A percentile compares a stretch with the other conserved stretches of the same genome.
Conservation (phyloP, 2,888 invertebrate genomes). For the Lamellibrachia satsuma region DNA sequence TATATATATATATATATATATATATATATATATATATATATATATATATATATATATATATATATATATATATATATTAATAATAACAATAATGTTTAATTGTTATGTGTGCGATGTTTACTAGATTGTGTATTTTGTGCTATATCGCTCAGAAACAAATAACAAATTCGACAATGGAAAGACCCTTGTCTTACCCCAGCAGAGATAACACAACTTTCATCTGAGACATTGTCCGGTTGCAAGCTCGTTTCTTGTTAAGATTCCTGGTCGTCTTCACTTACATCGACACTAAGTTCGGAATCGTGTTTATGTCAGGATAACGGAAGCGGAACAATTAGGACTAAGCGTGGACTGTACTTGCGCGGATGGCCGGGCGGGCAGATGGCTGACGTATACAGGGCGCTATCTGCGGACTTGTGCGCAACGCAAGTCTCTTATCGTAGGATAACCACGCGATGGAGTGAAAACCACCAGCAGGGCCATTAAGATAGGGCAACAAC, state of each 20-base stretch:
- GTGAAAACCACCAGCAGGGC: not conserved
- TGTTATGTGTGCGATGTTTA: not conserved
- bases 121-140: not conserved
- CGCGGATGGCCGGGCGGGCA: not conserved
- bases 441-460: constrained; percentile 9
- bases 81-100: not conserved
- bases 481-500: not conserved
- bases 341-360: not conserved
- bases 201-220: not conserved
- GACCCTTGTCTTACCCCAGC: not conserved
- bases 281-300: not conserved
- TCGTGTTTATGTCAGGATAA: constrained; percentile 13
- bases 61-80: not conserved
- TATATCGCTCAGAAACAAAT: not conserved
- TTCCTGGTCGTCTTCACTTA: not conserved
- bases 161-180: not conserved
- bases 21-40: not conserved
- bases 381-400: not conserved
- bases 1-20: not conserved
- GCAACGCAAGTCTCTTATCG: not conserved
- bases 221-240: not conserved
- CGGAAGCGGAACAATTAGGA: not conserved
- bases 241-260: not conserved
- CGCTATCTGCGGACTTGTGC: not conserved
- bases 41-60: not conserved